These are phyloP conservation scores for Lomographa bimaculata DNA, from an alignment of 2,888 invertebrate species.

Conservation along the genomic window DNA sequence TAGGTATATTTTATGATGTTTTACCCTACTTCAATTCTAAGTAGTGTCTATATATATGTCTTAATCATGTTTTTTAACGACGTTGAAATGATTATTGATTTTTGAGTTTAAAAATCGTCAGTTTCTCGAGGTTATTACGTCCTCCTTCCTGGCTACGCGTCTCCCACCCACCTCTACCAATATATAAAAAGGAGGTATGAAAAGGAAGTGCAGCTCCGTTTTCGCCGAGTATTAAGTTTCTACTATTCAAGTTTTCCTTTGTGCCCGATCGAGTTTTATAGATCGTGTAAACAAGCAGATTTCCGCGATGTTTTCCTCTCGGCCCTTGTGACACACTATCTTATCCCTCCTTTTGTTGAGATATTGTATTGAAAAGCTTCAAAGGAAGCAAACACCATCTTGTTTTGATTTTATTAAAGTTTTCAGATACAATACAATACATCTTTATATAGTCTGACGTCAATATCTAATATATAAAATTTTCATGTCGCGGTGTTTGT, in stretches of 20 bases:
- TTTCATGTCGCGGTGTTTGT: too few relatives aligned
- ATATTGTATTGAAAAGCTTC: slow-evolving; percentile 42
- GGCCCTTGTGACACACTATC: slow-evolving; percentile 32
- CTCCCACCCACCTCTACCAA: background rate
- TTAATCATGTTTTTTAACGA: too few relatives aligned
- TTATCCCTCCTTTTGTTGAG: slow-evolving; percentile 44
- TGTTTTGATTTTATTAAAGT: slow-evolving; percentile 19
- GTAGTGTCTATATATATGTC: too few relatives aligned
- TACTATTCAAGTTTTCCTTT: slow-evolving; percentile 52
- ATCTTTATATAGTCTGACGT: too few relatives aligned
- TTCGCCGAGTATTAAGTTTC: slow-evolving; percentile 39
- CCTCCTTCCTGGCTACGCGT: too few relatives aligned
- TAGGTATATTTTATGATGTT: too few relatives aligned
- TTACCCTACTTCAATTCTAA: too few relatives aligned
- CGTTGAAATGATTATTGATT: too few relatives aligned
- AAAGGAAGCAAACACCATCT: slow-evolving; percentile 25
- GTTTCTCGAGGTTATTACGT: too few relatives aligned
- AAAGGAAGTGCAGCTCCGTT: slow-evolving; percentile 6
- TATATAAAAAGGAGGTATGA: too few relatives aligned
- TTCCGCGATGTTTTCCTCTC: slow-evolving; percentile 33
- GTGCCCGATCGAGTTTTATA: slow-evolving; percentile 37
- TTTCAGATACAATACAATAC: background rate
- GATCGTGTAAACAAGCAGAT: slow-evolving; percentile 52
- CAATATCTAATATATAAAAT: too few relatives aligned
- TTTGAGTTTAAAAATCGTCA: too few relatives aligned